phyloP scores from a whole-genome alignment of 1,140 invertebrate genomes.

The Araneus ventricosus region DNA sequence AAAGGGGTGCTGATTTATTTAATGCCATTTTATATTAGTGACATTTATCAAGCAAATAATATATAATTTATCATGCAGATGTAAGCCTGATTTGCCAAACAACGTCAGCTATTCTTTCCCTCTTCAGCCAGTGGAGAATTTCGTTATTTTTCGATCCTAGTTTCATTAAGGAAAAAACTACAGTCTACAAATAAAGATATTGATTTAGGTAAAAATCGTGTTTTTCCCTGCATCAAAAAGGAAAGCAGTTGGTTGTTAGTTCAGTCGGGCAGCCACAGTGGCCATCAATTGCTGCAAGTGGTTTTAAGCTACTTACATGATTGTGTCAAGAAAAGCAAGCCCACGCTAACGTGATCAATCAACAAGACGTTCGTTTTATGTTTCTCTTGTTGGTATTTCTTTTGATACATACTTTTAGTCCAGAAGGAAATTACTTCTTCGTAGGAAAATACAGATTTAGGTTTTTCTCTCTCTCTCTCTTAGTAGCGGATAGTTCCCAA shows the following conservation, averaged over 20 bases:
- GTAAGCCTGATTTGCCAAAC: too few relatives aligned
- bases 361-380: background rate
- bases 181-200: background rate
- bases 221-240: background rate
- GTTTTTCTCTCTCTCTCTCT: background rate
- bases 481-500: background rate
- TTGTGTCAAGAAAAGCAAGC: conserved; percentile 28
- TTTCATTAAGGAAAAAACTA: too few relatives aligned
- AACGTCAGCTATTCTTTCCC: too few relatives aligned
- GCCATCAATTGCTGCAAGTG: conserved; percentile 16
- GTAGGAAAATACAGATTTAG: too few relatives aligned
- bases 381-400: conserved; percentile 1
- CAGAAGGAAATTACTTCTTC: background rate
- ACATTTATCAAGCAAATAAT: too few relatives aligned
- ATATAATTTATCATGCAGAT: too few relatives aligned
- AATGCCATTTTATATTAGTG: too few relatives aligned
- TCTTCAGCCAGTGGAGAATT: too few relatives aligned
- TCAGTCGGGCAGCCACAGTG: background rate
- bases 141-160: too few relatives aligned
- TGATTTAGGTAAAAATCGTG: background rate
- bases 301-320: conserved; percentile 18
- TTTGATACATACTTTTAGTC: background rate
- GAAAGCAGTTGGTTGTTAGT: background rate
- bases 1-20: too few relatives aligned
- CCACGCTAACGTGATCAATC: background rate